Base-by-base conservation (phyloP, 2,797 vertebrate genomes). In the Rousettus madagascariensis region DNA sequence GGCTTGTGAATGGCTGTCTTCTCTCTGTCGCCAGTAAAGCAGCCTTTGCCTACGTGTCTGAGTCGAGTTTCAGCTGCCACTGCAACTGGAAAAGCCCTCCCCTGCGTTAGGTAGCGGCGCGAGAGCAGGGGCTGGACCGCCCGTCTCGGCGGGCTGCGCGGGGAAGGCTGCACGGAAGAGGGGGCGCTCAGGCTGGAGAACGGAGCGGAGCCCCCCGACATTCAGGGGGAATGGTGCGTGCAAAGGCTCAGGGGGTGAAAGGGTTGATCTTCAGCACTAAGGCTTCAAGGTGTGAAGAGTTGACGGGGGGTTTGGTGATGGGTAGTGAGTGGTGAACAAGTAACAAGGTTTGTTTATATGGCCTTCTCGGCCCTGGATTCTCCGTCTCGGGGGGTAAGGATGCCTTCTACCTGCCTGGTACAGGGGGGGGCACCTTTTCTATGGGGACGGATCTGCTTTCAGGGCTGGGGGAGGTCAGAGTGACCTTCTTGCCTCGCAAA, bases 141-240 rank as follows among this genome's bases (percentile, higher is more conserved):
- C 19, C 4, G 0, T 11, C 8, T 20, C 36, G 28, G 24, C 20
- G 22, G 46, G 5, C 80, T 20, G 36, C 61, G 30, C 0, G 1
- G 26, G 20, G 16, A 24, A 3, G 10, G 43, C 46, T 33, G 46
- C 59, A 5, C 1, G 8, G 91, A 46, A 86, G 19, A 28, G 46
- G 74, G 41, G 63, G 17, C 4, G 0, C 26, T 24, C 7, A 8
- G 75, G 19, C 49, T 43, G 24, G 36, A 82, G 69, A 4, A 0
- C 0, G 13, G 6, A 28, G 19, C 0, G 0, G 80, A 43, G 38
- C 10, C 75, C 41, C 4, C 36, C 11, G 11, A 46, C n/a, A 12
- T 36, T 3, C 0, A 6, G 28, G 38, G 0, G 16, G 15, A 30
- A 10, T 30, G 15, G 13, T 16, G 8, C 6, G 3, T 11, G 15